Evolutionary conservation across 2,797 vertebrate species (phyloP), one percentile per base, ranked within the genome.

Genomic region (Acropternis orthonyx): DNA sequence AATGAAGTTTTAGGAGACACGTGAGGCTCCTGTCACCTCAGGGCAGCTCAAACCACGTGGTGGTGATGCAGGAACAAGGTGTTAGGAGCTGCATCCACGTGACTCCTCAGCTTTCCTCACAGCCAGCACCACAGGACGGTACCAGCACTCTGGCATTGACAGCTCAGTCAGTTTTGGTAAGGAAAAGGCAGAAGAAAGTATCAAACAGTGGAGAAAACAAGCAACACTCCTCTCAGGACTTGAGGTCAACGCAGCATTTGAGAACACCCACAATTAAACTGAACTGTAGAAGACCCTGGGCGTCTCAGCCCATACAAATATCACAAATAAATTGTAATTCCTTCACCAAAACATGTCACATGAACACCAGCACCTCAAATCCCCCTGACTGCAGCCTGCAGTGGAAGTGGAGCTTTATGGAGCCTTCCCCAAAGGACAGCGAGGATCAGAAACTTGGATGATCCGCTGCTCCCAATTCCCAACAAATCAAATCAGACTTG

Each of bases 331-430:
- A 28, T 2, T 4, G 4, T 0, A 24, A 63, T 44, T 77, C 51
- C 82, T 63, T n/a, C 36, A 37, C 28, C 49, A 55, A n/a, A 62
- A 10, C 18, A 22, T 0, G 5, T 21, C 4, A 3, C 0, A 1
- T 14, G 78, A 82, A 82, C 39, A 34, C 49, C 55, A 49, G 43
- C 34, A 28, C n/a, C 27, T 48, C 9, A 2, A 3, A 15, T 2
- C 1, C 26, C 71, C 4, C 41, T 23, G 37, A 14, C 1, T 6
- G 43, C 0, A 71, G 44, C 22, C 14, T 6, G 24, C 79, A 44
- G 44, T 6, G 20, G 5, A 59, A 37, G 20, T 12, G 23, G 0
- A 63, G n/a, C 54, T 67, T 59, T 14, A 15, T 0, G 10, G n/a
- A 26, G 49, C 66, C 49, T 72, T 41, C 68, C 54, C 23, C 62